Evolutionary conservation across 2,797 vertebrate genomes (phyloP), one percentile per base, ranked within the genome.

Genomic region (Onychomys arenicola): DNA sequence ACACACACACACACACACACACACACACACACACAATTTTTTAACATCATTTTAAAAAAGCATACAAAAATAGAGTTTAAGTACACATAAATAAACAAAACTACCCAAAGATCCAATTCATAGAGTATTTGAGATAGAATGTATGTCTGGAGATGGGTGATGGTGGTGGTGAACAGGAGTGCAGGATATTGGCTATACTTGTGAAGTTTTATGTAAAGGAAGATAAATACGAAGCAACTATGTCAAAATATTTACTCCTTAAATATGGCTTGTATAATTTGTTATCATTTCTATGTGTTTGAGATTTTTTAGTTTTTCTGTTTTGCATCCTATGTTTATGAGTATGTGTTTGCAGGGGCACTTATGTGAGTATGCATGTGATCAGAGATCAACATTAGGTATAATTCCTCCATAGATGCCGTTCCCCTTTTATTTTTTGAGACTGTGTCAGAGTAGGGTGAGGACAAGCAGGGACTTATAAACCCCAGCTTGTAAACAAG

Each of bases 401-500:
- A 9, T 34, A 12, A 32, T 89, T 61, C 71, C 29, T n/a, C 52
- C 29, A 76, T 43, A 76, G 29, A 32, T 43, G 37, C 29, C 87
- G 13, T 89, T 19, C 2, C 32, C 4, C 29, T 43, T 89, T 17
- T 23, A 29, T 34, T 75, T 59, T 59, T 87, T 71, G 67, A 73
- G 19, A 59, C 27, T 59, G 4, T 29, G 32, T n/a, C 40, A 37
- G 34, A 40, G 6, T 67, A 40, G 29, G 32, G 2, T 1, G 0
- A 7, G 0, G 32, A 25, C 52, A 77, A 86, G 10, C 23, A 87
- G 4, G 65, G 85, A 88, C 43, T 81, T 37, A 77, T 63, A 46
- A 83, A 14, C 57, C 46, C 73, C 32, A 43, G 29, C n/a, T 63
- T 88, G 77, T 76, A 93, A 94, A 55, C n/a, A 96, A 92, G 69